Evolutionary conservation across 2,113 vertebrate species (phyloP), one percentile per base, ranked within the genome.

Genomic region (Phainopepla nitens): DNA sequence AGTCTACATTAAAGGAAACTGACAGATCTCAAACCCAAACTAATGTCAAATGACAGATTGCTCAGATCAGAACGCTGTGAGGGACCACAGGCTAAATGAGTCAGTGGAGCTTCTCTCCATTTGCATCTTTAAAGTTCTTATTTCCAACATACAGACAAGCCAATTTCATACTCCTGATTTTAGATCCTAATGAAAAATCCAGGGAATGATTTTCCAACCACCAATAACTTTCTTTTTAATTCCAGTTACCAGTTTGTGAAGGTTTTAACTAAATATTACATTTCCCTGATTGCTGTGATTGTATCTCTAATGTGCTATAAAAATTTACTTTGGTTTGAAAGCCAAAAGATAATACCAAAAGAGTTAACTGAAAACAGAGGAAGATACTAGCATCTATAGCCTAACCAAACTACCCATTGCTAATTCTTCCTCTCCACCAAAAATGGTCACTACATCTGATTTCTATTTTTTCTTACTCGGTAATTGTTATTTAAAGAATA

Each of bases 21-120:
- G 95, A 87, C 91, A 96, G 62, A n/a, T 95, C 79, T 80, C 28
- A 60, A 81, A 79, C 70, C 42, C 27, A 62, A 57, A 15, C 54
- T 97, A 96, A 97, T 82, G 27, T 84, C 79, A 96, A 97, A 96
- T 93, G 96, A 96, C 92, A 97, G 78, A 87, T 89, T 90, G 85
- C 54, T 97, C 84, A 49, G 33, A 89, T 97, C 87, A 64, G 41
- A 95, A 53, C 50, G 42, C 47, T 81, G 35, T 47, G 35, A 93
- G 94, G 54, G 84, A 73, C 92, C 88, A 79, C 76, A 68, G 73
- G 92, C 86, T 95, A 94, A 95, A 94, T 93, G 73, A 96, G 64
- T 93, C 94, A 92, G 35, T 78, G 47, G 8, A 66, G 60, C 31
- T 90, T 77, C 61, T 81, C 76, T 75, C 16, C 44, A 33, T 79